phyloP scores from a whole-genome alignment of 64 coral and sea anemone species.

The Porites australiensis region DNA sequence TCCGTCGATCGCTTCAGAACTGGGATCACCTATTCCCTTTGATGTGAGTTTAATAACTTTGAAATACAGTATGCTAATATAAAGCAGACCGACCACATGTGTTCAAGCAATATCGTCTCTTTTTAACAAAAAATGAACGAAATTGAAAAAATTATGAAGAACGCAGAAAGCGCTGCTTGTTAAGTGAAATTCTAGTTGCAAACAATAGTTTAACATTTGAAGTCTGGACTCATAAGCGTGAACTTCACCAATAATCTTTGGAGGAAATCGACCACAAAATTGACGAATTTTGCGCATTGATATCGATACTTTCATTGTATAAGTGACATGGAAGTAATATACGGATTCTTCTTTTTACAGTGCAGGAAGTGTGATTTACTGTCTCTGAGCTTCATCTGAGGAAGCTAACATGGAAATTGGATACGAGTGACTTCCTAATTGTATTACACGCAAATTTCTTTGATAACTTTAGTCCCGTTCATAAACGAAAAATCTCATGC shows the following conservation, averaged over 20 bases:
- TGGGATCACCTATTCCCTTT: slow-evolving; percentile 90
- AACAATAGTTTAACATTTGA: too few species aligned
- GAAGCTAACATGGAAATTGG: neutral
- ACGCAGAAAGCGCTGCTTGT: too few species aligned
- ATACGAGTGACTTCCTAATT: neutral
- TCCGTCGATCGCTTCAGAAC: slow-evolving; percentile 90
- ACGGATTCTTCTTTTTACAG: neutral
- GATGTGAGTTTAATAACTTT: slow-evolving; percentile 50
- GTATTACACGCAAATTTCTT: too few species aligned
- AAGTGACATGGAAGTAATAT: neutral
- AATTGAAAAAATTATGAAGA: too few species aligned
- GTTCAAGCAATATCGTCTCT: neutral
- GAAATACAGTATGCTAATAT: neutral
- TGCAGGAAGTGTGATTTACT: neutral
- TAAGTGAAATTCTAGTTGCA: too few species aligned
- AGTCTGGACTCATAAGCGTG: too few species aligned
- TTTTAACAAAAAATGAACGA: too few species aligned
- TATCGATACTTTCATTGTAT: neutral
- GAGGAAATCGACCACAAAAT: slow-evolving; percentile 16
- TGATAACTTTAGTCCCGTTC: neutral
- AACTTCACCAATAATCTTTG: neutral
- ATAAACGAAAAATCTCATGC: neutral
- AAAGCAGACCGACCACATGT: neutral
- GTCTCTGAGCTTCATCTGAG: too few species aligned
- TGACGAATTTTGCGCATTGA: neutral